Evolutionary conservation across 2,888 invertebrate species (phyloP).

Genomic region (Eustalomyia histrio): DNA sequence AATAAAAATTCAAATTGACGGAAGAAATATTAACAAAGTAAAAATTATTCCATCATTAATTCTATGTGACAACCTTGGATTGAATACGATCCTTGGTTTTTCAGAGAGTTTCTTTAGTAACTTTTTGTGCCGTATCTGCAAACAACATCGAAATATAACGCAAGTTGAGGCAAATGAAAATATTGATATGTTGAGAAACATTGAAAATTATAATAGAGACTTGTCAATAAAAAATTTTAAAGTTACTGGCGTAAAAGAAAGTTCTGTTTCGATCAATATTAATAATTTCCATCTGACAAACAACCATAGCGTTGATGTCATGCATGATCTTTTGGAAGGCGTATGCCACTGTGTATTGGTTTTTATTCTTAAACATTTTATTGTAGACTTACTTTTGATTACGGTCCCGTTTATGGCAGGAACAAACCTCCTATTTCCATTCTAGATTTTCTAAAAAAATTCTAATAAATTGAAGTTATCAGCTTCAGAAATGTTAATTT

Average conservation of each 20-base stretch:
- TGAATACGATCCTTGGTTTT: constrained; percentile 40
- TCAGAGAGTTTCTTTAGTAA: constrained; percentile 38
- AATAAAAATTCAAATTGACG: not conserved
- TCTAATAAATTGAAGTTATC: constrained; percentile 40
- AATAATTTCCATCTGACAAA: constrained; percentile 40
- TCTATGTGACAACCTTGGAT: constrained; percentile 37
- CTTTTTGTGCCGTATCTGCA: constrained; percentile 41
- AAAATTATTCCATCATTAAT: constrained; percentile 36
- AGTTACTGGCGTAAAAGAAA: too few relatives aligned
- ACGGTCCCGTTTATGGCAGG: constrained; percentile 27
- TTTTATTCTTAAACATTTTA: constrained; percentile 41
- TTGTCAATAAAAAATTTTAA: too few relatives aligned
- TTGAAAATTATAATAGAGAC: too few relatives aligned
- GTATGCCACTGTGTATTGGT: too few relatives aligned
- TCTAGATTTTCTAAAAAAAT: too few relatives aligned
- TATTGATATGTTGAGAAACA: too few relatives aligned
- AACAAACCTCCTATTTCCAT: constrained; percentile 38
- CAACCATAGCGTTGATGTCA: too few relatives aligned
- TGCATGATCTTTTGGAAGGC: too few relatives aligned
- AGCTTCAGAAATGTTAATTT: constrained; percentile 40
- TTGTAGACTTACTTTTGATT: constrained; percentile 30
- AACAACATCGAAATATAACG: too few relatives aligned
- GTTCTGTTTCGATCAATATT: constrained; percentile 39
- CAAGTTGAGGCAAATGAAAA: too few relatives aligned
- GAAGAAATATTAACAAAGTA: too few relatives aligned